These are phyloP conservation scores for Caretta caretta DNA, from an alignment of 2,113 vertebrate genomes.

Conservation along the genomic window DNA sequence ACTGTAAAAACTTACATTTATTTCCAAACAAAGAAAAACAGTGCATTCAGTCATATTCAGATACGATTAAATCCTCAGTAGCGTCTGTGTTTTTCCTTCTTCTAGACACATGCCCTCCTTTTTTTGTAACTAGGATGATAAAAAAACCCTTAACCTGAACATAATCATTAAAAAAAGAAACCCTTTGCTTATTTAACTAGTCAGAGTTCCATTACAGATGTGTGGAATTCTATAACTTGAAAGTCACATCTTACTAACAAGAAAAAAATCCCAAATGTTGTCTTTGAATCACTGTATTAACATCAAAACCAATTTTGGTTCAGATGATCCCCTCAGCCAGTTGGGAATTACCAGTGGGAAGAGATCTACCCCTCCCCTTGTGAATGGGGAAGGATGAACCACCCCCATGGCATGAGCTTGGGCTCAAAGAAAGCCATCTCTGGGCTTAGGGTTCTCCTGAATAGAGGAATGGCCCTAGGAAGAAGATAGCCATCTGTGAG, in stretches of 20 bases:
- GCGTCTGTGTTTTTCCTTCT: constrained; percentile 3
- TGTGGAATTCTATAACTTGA: background rate
- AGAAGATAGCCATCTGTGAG: background rate
- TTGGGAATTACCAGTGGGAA: background rate
- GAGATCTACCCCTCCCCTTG: background rate
- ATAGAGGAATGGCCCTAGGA: background rate
- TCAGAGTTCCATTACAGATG: background rate
- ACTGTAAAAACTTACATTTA: background rate
- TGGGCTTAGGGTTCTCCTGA: background rate
- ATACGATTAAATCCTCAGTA: background rate
- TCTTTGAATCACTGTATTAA: background rate
- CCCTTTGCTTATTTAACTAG: constrained; percentile 11
- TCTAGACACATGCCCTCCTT: background rate
- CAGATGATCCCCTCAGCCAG: background rate
- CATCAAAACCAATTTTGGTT: background rate
- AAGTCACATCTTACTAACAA: background rate
- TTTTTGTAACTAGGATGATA: background rate
- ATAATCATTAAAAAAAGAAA: constrained; percentile 13
- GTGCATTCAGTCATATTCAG: background rate
- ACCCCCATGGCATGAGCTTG: rapidly evolving
- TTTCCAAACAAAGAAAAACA: background rate
- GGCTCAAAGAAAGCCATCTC: background rate
- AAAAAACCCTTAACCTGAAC: constrained; percentile 16
- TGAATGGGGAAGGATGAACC: background rate
- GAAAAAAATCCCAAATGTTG: background rate